Conservation (phyloP, 1,140 invertebrate species). For the Trinorchestia longiramus region DNA sequence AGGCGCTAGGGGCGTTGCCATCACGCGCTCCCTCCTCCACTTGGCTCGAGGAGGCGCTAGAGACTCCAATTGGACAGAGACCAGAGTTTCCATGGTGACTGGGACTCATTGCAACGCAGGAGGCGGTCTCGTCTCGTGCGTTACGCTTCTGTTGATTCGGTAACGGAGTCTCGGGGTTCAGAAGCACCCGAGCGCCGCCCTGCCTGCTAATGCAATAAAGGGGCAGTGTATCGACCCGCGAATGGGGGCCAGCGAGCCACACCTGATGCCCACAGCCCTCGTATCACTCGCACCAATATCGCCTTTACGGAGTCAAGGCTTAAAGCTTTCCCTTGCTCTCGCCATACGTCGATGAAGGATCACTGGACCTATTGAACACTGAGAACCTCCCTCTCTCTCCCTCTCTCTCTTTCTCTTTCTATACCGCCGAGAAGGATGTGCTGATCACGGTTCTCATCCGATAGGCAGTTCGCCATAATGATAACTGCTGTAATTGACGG, state of each 20-base stretch:
- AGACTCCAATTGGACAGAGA: conserved; percentile 64
- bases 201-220: conserved; percentile 67
- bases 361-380: conserved; percentile 3
- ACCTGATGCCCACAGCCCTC: conserved; percentile 31
- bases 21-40: conserved; percentile 40
- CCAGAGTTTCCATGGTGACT: conserved; percentile 66
- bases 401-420: not conserved
- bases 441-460: conserved; percentile 5
- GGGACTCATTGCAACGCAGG: conserved; percentile 62
- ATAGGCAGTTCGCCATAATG: conserved; percentile 24
- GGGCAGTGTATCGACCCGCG: conserved; percentile 64
- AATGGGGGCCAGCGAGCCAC: not conserved
- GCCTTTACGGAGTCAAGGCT: conserved; percentile 29
- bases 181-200: conserved; percentile 66
- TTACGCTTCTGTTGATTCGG: conserved; percentile 67
- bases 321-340: conserved; percentile 5
- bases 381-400: conserved; percentile 1
- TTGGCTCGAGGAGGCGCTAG: conserved; percentile 55
- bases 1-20: conserved; percentile 41
- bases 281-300: conserved; percentile 48
- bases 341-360: conserved; percentile 8
- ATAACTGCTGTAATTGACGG: conserved; percentile 29
- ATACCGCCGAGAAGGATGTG: not conserved
- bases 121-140: conserved; percentile 64
- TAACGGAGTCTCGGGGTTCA: conserved; percentile 65